Evolutionary conservation across 2,888 invertebrate genomes (phyloP), one percentile per base, ranked within the genome.

Genomic region (Nomada fucata): DNA sequence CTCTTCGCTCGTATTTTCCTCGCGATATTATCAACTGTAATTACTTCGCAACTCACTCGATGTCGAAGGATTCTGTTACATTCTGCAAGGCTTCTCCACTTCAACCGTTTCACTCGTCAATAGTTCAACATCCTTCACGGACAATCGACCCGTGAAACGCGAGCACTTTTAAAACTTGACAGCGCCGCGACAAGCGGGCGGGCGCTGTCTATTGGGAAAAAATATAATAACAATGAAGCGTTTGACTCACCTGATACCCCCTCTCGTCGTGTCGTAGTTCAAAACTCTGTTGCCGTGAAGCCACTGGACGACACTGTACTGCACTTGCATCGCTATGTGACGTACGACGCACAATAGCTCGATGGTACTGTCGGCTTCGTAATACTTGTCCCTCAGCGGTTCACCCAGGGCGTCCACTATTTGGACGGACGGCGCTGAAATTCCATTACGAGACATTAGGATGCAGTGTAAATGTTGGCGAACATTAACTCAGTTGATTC

Each of bases 321-420:
- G 94, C 70, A 95, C 94, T 83, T 94, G 94, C 92, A 94, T 94
- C 59, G 94, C 94, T 89, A 94, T 94, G 88, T 94, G 94, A 42
- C 94, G 94, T 75, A 95, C 95, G 78, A 96, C 94, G 93, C 96
- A 96, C 75, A 95, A 94, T 87, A 96, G 94, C 72, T 96, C 96
- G 65, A 96, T 95, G 18, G 96, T 96, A 20, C 96, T 96, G 89
- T 96, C 96, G 0, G 96, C 96, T 90, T 96, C 96, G 92, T 96
- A 96, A 91, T 95, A 96, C 91, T 96, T 96, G 93, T 96, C 96
- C 68, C 94, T 93, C n/a, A 96, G 94, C 13, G 95, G 95, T 10
- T 95, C 95, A 0, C 96, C 96, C 64, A 95, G 95, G 84, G 95
- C 95, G 90, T 96, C 96, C 11, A 96, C 95, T 86, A 96, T 96